Conservation (phyloP, 2,113 vertebrate genomes). For the Gymnobelideus leadbeateri region DNA sequence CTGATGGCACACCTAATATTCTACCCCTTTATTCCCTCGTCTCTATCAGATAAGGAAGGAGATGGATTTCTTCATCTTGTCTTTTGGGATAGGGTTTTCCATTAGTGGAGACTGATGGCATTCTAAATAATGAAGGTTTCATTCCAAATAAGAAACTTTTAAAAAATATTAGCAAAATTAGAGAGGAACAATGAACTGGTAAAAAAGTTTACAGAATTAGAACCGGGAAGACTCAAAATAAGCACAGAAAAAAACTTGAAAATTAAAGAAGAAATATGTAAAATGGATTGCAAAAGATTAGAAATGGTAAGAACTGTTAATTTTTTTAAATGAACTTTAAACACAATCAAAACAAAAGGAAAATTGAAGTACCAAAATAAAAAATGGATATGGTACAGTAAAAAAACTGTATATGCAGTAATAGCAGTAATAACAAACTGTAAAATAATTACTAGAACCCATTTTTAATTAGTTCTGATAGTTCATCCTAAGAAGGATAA, state of each 20-base stretch:
- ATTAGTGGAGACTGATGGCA: background rate
- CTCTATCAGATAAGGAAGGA: background rate
- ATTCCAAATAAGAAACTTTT: background rate
- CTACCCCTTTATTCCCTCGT: background rate
- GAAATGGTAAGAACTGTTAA: background rate
- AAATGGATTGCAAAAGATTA: background rate
- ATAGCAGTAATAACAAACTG: too few species aligned
- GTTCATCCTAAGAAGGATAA: background rate
- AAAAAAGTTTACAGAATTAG: background rate
- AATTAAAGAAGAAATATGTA: background rate
- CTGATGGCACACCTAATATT: background rate
- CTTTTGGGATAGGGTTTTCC: background rate
- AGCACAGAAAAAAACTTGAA: background rate
- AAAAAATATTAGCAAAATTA: background rate
- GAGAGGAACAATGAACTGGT: background rate
- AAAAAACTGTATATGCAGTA: too few species aligned
- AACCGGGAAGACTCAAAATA: background rate
- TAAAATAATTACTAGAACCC: too few species aligned
- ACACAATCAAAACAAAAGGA: background rate
- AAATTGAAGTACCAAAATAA: background rate
- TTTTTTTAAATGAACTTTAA: background rate
- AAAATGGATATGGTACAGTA: too few species aligned
- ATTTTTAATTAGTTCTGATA: background rate
- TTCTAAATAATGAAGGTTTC: background rate
- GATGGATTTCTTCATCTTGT: background rate